Evolutionary conservation across 2,113 vertebrate species (phyloP), one percentile per base, ranked within the genome.

Genomic region (Xyliphius kryptos): DNA sequence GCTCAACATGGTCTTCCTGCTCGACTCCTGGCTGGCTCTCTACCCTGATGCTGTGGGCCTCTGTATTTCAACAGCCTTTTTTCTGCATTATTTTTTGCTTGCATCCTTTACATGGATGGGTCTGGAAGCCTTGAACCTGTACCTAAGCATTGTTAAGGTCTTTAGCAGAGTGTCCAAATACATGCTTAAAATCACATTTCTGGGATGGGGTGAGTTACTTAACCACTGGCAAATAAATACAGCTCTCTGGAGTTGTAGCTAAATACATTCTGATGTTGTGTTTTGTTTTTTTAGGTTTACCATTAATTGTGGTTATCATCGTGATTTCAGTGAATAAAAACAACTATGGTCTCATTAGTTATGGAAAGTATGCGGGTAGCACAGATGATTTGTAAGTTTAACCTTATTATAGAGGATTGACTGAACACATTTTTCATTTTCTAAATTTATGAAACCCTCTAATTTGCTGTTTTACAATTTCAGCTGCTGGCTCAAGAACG

Each of bases 61-160:
- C 0, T 99, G 96, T 74, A 91, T 91, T 51, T 84, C 91, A 62
- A 90, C 91, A 9, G 96, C 90, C 69, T 89, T 90, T 61, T 93
- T 97, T 79, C 86, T 99, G 76, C 96, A 99, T 78, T 99, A 98
- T 87, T 95, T 97, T 72, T 86, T 98, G 66, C 80, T 98, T 79
- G 90, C 87, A 13, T 94, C 95, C 5, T 97, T 98, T 78, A 97
- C 96, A 4, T 98, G 96, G 96, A 92, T 95, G 82, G 95, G 92
- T 36, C 88, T 99, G 47, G 96, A 98, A 85, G 94, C 94, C 38
- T 86, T 98, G 76, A 95, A 99, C 76, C 95, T 99, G 92, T 98
- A 99, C 79, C 80, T 99, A 67, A 91, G 91, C 40, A 89, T 99
- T 10, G 89, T 99, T 40, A 90, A 87, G 72, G 96, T 99, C 63